Base-by-base conservation (phyloP, 2,888 invertebrate genomes). In the Drosophila yooni region DNA sequence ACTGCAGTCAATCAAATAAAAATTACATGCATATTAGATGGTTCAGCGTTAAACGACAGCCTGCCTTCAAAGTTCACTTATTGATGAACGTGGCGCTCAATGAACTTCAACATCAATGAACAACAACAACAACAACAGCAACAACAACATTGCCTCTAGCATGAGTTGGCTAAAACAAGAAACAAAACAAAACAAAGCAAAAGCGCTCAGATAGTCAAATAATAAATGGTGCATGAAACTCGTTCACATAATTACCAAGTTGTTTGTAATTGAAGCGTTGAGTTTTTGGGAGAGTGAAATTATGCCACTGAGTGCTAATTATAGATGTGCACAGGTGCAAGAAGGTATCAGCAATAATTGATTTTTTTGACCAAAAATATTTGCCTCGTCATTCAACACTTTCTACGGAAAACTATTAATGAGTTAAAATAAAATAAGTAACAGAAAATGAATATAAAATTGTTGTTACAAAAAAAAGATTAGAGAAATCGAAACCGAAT, bases 21-120 rank as follows among this genome's bases (percentile, higher is more conserved):
- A 84, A 91, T 91, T 92, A 91, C 84, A 90, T 90, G 90, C 88
- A 85, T 91, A 90, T 92, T 91, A 91, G 87, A 88, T 91, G 91
- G 91, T 70, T 81, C 81, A 72, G 91, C 89, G 73, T 38, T 83
- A 80, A 75, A 58, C 51, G 34, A 74, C 69, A 70, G 60, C 51
- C 61, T 58, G 73, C 43, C 69, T 73, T 62, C 74, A 81, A 72
- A 74, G 66, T 71, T 64, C 76, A 83, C 79, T 79, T 48, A 75
- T 63, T 57, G 74, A 69, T 79, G 53, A 72, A 64, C 66, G 54
- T 59, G 68, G 68, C 63, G 70, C 80, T 82, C 74, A 89, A 77
- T 84, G 87, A 87, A 87, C 82, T 85, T 88, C 88, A 87, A 79
- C 73, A 74, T 60, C 69, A 61, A 69, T 65, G 59, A 58, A 29